phyloP scores from a whole-genome alignment of 1,140 invertebrate genomes.

The Neodiprion lecontei region DNA sequence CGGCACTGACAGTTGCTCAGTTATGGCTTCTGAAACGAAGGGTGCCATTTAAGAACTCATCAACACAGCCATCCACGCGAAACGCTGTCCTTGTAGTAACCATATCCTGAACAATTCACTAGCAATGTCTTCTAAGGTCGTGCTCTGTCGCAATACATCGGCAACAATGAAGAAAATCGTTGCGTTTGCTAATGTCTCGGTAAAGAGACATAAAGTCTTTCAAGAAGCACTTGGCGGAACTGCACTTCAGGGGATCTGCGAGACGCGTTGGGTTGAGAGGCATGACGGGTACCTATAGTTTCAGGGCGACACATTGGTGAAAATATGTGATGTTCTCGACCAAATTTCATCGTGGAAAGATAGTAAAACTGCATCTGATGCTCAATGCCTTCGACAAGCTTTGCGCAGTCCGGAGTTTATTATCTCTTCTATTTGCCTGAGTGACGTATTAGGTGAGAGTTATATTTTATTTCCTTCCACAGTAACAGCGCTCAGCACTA shows the following conservation, averaged over 20 bases:
- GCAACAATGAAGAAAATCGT: slow-evolving; percentile 37
- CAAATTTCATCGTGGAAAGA: slow-evolving; percentile 22
- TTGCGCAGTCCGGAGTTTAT: slow-evolving; percentile 28
- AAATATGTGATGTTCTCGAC: slow-evolving; percentile 20
- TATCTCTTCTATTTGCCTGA: slow-evolving; percentile 26
- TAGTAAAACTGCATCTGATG: slow-evolving; percentile 20
- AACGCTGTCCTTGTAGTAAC: slow-evolving; percentile 35
- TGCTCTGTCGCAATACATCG: slow-evolving; percentile 31
- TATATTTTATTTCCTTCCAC: background rate
- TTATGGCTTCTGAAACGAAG: slow-evolving; percentile 35
- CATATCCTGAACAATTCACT: slow-evolving; percentile 39
- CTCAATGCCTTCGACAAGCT: slow-evolving; percentile 23
- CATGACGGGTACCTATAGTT: slow-evolving; percentile 32
- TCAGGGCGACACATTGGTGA: slow-evolving; percentile 21
- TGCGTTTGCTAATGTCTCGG: slow-evolving; percentile 36
- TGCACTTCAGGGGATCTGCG: slow-evolving; percentile 30
- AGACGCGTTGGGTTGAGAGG: slow-evolving; percentile 33
- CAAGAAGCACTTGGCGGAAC: slow-evolving; percentile 16
- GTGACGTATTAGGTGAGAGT: slow-evolving; percentile 29
- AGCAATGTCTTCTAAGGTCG: slow-evolving; percentile 28
- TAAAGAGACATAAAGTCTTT: slow-evolving; percentile 24
- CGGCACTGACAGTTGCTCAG: slow-evolving; percentile 38
- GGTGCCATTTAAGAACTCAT: slow-evolving; percentile 31
- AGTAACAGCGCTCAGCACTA: background rate
- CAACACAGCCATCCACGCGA: slow-evolving; percentile 32